Base-by-base conservation (phyloP, 2,113 vertebrate species). In the Prunella himalayana region DNA sequence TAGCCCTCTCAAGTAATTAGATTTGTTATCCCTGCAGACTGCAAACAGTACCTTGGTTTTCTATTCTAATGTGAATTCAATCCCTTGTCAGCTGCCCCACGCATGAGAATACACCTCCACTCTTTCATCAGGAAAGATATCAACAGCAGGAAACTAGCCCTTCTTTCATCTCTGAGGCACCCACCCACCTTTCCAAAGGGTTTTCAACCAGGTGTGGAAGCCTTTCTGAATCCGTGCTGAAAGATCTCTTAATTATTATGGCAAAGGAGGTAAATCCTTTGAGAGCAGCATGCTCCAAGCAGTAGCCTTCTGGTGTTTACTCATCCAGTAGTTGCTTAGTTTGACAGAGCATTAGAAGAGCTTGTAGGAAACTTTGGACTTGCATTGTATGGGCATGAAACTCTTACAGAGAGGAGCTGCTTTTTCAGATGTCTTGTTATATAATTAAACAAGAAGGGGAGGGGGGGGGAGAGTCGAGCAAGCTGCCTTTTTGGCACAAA, bases 231-330 rank as follows among this genome's bases (percentile, higher is more conserved):
- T 83, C 89, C 73, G 53, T 56, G 94, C 87, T 97, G 97, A 98
- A 97, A 98, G 96, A 97, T 97, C 92, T 89, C 86, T 88, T 94
- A 85, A 96, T 97, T 96, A 97, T 83, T 88, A 92, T 21, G 82
- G 94, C 96, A 96, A 95, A 94, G 68, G 90, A 94, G 92, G 86
- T 18, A 94, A 90, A 94, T 73, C 91, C 85, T 93, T 94, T 94
- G 91, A 96, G 71, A 86, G 68, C 79, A 94, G 54, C 59, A 13
- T 68, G 82, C 95, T 97, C 60, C 73, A 72, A 96, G 95, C 86
- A 86, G 77, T 24, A 88, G 73, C 79, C 51, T 96, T 84, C 86
- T 91, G 69, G 44, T 93, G 90, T 94, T 95, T 78, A 72, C 92
- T 72, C 63, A 66, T 54, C 88, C 78, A 71, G 39, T 1, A 49